Base-by-base conservation (phyloP, 1,140 invertebrate genomes). In the Bombus consobrinus region DNA sequence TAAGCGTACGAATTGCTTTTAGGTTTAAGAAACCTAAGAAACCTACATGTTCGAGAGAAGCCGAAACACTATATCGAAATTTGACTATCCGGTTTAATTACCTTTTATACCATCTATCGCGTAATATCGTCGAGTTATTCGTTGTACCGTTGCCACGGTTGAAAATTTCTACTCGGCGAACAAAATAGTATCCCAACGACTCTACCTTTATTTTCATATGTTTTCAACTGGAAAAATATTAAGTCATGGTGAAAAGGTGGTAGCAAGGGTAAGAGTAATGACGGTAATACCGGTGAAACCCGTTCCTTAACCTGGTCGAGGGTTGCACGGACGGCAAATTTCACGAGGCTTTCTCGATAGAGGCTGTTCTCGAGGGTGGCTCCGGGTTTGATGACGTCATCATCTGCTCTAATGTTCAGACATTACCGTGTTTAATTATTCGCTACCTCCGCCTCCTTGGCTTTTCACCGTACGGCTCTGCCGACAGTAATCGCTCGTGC, bases 361-460 rank as follows among this genome's bases (percentile, higher is more conserved):
- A 83, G 74, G 57, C 32, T 75, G 87, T 37, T 80, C 68, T 43
- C 68, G 74, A n/a, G 74, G 80, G 59, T 62, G 47, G 85, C 47
- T 76, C 74, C 79, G 71, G 73, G 80, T 92, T 91, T 92, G 91
- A 92, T 90, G 91, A 92, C 91, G 90, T 89, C 90, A 91, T 92
- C 92, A 92, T 90, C 91, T 91, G 87, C 90, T 88, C 89, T 92
- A 92, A 92, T 92, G 90, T 85, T 90, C 81, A 84, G 86, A 80
- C 92, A 92, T 92, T 92, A 92, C 88, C 78, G 79, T 76, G 90
- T 92, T 92, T 92, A 92, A 92, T 92, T 92, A 92, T 92, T 90
- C 86, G 64, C 41, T 59, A 68, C 85, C 75, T 76, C 57, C 37
- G n/a, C 74, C 73, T 62, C 81, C 87, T 78, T 79, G 41, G n/a